Evolutionary conservation across 2,888 invertebrate genomes (phyloP).

Genomic region (Graphium colonna): DNA sequence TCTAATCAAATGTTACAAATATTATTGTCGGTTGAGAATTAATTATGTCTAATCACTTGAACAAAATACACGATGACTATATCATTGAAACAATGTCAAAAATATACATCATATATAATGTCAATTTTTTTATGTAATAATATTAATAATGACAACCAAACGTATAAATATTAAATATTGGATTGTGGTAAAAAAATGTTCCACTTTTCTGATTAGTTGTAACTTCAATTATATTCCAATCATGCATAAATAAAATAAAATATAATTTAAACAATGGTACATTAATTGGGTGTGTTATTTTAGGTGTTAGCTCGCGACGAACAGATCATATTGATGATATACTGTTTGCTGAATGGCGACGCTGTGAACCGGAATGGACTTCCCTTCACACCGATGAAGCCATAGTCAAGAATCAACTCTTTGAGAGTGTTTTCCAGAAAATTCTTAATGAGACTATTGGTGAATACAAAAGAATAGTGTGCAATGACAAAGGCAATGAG

Average conservation of each 20-base stretch:
- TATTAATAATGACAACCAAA: too few relatives aligned
- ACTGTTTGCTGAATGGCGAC: constrained; percentile 65
- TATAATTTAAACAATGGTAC: too few relatives aligned
- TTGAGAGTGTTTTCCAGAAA: constrained; percentile 67
- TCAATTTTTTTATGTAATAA: neutral
- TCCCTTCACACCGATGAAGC: constrained; percentile 61
- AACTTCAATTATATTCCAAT: neutral
- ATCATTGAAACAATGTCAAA: too few relatives aligned
- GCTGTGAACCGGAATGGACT: constrained; percentile 72
- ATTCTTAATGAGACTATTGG: constrained; percentile 63
- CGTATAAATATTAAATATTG: too few relatives aligned
- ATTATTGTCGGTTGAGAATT: too few relatives aligned
- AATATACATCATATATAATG: neutral
- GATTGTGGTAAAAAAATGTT: too few relatives aligned
- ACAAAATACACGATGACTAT: too few relatives aligned
- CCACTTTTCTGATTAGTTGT: neutral
- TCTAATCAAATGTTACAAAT: too few relatives aligned
- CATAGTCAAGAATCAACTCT: constrained; percentile 63
- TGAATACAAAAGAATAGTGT: constrained; percentile 59
- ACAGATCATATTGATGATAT: constrained; percentile 72
- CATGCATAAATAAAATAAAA: too few relatives aligned
- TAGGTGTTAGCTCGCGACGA: constrained; percentile 58
- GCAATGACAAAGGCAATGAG: constrained; percentile 15
- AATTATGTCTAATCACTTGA: too few relatives aligned
- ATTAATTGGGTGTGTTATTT: constrained; percentile 5